A percentile compares a stretch with the other conserved stretches of the same genome.
phyloP scores from a whole-genome alignment of 2,888 invertebrate species.

The Strigamia transsilvanica region DNA sequence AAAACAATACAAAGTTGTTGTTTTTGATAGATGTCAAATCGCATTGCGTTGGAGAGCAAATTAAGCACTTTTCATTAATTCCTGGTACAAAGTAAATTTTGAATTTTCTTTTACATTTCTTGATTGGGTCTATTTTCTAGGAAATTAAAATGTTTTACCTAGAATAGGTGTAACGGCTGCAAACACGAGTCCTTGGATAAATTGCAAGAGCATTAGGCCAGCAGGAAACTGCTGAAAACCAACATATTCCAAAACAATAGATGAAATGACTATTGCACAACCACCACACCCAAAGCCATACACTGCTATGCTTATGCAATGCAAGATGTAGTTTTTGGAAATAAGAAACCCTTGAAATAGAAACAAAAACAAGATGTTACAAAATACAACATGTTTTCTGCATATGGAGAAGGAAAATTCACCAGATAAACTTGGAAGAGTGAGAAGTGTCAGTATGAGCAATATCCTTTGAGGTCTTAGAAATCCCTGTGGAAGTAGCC shows the following conservation, averaged over 20 bases:
- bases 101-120: no score
- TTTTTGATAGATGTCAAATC: no score
- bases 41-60: no score
- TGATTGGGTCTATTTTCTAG: background rate
- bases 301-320: constrained; percentile 13
- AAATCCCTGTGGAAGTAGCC: constrained; percentile 32
- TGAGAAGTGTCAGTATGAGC: background rate
- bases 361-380: background rate
- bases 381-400: background rate
- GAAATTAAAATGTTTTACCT: background rate
- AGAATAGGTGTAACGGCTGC: constrained; percentile 4
- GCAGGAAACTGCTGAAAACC: constrained; percentile 31
- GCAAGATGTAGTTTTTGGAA: constrained; percentile 10
- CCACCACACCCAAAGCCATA: constrained; percentile 33
- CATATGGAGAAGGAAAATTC: background rate
- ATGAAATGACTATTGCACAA: constrained; percentile 36
- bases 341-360: constrained; percentile 12
- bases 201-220: constrained; percentile 34
- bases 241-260: constrained; percentile 35
- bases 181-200: constrained; percentile 38
- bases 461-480: constrained; percentile 32
- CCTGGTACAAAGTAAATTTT: no score
- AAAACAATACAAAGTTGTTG: no score
- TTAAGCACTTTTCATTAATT: no score
- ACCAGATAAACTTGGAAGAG: background rate